Evolutionary conservation across 2,797 vertebrate species (phyloP).

Genomic region (Sebastes jordani): DNA sequence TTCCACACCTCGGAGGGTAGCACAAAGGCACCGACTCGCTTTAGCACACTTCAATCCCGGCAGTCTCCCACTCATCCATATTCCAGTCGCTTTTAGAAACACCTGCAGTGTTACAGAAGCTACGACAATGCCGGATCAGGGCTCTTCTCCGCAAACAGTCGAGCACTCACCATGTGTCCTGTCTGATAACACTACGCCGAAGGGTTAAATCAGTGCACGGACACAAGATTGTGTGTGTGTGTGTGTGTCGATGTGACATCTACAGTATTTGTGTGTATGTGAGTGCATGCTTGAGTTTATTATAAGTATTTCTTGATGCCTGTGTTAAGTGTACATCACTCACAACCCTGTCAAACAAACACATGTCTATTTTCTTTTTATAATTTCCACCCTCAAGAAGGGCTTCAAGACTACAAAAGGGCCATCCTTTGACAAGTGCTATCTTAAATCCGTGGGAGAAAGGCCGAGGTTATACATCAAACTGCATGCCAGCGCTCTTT

Average conservation of each 20-base stretch:
- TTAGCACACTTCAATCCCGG: constrained; percentile 62
- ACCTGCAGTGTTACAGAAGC: constrained; percentile 34
- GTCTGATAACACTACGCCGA: constrained; percentile 20
- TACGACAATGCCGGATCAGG: constrained; percentile 26
- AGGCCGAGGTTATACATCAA: constrained; percentile 39
- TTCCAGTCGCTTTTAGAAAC: constrained; percentile 51
- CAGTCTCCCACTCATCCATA: constrained; percentile 65
- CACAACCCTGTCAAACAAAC: not conserved
- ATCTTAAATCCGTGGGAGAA: constrained; percentile 18
- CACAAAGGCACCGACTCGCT: constrained; percentile 50
- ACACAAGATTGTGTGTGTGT: not conserved
- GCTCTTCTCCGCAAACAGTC: constrained; percentile 14
- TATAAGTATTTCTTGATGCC: not conserved
- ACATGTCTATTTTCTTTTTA: not conserved
- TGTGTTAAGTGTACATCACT: constrained; percentile 1
- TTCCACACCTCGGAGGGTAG: constrained; percentile 34
- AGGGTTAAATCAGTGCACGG: not conserved
- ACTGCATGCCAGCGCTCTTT: constrained; percentile 19
- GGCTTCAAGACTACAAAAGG: constrained; percentile 16
- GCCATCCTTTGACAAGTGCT: constrained; percentile 27
- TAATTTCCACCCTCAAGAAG: not conserved
- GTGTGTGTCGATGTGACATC: not conserved
- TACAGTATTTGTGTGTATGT: not conserved
- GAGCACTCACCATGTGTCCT: constrained; percentile 10
- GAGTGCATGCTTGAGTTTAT: not conserved